Evolutionary conservation across 2,797 vertebrate genomes (phyloP).

Genomic region (Coranthus polyacanthus): DNA sequence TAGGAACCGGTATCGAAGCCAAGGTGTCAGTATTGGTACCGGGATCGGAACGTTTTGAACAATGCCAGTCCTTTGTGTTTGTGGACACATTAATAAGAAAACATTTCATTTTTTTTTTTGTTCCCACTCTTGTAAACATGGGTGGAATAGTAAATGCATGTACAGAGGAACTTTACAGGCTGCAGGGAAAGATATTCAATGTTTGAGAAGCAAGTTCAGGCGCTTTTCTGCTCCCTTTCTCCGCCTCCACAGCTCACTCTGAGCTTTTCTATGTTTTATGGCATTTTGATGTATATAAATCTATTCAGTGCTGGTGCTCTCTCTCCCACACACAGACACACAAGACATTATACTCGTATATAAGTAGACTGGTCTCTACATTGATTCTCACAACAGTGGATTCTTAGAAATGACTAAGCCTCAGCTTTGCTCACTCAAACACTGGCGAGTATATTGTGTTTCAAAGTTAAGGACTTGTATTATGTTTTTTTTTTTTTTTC

Average conservation of each 20-base stretch:
- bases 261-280: conserved; percentile 31
- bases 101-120: conserved; percentile 1
- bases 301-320: conserved; percentile 42
- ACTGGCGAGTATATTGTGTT: background rate
- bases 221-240: conserved; percentile 29
- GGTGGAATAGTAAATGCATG: conserved; percentile 10
- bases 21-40: too few relatives aligned
- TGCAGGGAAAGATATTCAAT: conserved; percentile 37
- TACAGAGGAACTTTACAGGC: conserved; percentile 1
- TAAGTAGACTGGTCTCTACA: conserved; percentile 20
- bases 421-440: conserved; percentile 26
- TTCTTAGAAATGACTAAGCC: conserved; percentile 17
- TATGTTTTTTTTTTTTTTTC: background rate
- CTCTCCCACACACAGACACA: conserved; percentile 33
- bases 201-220: conserved; percentile 23
- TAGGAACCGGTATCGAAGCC: too few relatives aligned
- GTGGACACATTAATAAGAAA: conserved; percentile 13
- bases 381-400: conserved; percentile 11
- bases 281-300: conserved; percentile 46
- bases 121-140: background rate
- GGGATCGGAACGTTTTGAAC: background rate
- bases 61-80: background rate
- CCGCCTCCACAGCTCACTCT: conserved; percentile 42
- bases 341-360: conserved; percentile 43
- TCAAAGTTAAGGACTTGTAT: background rate